Percentiles rank a stretch among this genome's conserved stretches.
Evolutionary conservation across 2,888 invertebrate genomes (phyloP).

Genomic region (Heliconius erato): DNA sequence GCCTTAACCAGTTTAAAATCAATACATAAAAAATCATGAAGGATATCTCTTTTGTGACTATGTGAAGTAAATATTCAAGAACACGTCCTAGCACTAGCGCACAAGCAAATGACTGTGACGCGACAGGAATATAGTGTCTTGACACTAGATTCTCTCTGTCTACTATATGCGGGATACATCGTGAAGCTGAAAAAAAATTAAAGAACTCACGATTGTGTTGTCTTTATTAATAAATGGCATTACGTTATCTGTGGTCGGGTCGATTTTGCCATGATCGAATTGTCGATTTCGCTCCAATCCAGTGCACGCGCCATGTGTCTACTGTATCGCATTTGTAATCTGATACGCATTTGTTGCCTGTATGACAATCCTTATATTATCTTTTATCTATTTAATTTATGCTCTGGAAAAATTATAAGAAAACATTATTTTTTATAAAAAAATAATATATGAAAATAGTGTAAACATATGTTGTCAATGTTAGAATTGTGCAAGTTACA

Average conservation of each 20-base stretch:
- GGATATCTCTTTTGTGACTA: too few relatives aligned
- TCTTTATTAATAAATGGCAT: conserved; percentile 34
- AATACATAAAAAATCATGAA: too few relatives aligned
- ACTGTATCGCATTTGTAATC: conserved; percentile 72
- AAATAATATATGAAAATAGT: not conserved
- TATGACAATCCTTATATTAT: conserved; percentile 48
- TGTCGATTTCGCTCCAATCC: conserved; percentile 73
- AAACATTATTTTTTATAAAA: not conserved
- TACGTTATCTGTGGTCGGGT: conserved; percentile 61
- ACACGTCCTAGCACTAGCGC: too few relatives aligned
- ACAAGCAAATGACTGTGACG: too few relatives aligned
- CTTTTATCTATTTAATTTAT: conserved; percentile 40
- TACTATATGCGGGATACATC: too few relatives aligned
- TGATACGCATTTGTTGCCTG: conserved; percentile 70
- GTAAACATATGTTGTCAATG: too few relatives aligned
- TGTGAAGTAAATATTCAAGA: too few relatives aligned
- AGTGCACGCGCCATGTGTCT: conserved; percentile 74
- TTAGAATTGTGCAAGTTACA: not conserved
- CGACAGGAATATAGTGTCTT: too few relatives aligned
- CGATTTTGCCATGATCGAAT: conserved; percentile 69
- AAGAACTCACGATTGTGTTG: not conserved
- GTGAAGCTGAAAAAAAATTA: too few relatives aligned
- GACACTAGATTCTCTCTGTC: too few relatives aligned
- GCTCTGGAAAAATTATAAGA: conserved; percentile 2
- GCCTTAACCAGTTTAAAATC: not conserved